Base-by-base conservation (phyloP, 1,140 invertebrate genomes). In the Hormaphis cornu region DNA sequence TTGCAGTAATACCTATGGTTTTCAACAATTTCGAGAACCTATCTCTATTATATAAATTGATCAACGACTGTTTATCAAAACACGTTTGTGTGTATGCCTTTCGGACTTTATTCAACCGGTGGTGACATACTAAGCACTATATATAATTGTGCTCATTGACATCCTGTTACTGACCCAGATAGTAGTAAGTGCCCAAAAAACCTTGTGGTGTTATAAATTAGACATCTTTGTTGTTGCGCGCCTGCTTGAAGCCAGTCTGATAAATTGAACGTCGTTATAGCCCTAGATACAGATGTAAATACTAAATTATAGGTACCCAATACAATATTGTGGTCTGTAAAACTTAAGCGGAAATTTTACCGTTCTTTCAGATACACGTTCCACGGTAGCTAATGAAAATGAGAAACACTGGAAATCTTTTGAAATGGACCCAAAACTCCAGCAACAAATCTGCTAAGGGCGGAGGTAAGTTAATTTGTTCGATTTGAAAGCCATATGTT, bases 341-440 rank as follows among this genome's bases (percentile, higher is more conserved):
- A n/a, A 28, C n/a, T 52, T 28, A 52, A 28, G 14, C 28, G 4
- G 7, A 3, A 24, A 16, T 30, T 33, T 53, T n/a, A 18, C 12
- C 1, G 5, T 24, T 3, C 10, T 58, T 58, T 22, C 14, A 58
- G 54, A 37, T 0, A 3, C 26, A 5, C 4, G 16, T 40, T n/a
- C 9, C 16, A 20, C 12, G 37, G 8, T 56, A 37, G n/a, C 16
- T 16, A 24, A 46, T 30, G 10, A 63, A 66, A 7, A 70, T 70
- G 69, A 56, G 69, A 28, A 70, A 70, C 12, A 59, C 69, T 1
- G 61, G 61, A 14, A 70, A 70, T 53, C 54, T 72, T 26, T 54
- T 72, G n/a, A 72, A 72, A 72, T 72, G 71, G 71, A 70, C 71
- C 18, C 71, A 72, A 48, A 72, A 72, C 50, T 48, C 59, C 52